These are phyloP conservation scores for Carassius gibelio DNA, from an alignment of 2,113 vertebrate species.

Conservation along the genomic window DNA sequence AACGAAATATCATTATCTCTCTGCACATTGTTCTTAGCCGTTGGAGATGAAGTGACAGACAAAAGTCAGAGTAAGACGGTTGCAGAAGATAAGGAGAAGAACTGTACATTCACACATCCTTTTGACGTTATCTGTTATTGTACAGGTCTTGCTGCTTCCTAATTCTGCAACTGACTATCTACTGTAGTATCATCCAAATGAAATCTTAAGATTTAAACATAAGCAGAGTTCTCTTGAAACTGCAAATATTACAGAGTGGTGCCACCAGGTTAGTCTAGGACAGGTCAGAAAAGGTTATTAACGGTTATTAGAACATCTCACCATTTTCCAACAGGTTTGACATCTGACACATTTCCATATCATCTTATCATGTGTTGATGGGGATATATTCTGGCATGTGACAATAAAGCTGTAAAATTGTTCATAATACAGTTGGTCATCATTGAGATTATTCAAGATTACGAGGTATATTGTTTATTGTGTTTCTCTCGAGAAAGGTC, in stretches of 20 bases:
- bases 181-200: not conserved
- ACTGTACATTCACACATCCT: not conserved
- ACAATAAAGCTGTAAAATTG: not conserved
- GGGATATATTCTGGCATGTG: not conserved
- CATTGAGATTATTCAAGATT: no score
- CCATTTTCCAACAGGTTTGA: slow-evolving; percentile 36
- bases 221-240: not conserved
- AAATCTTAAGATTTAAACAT: not conserved
- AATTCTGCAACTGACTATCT: not conserved
- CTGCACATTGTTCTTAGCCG: slow-evolving; percentile 40
- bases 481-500: not conserved
- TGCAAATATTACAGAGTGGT: no score
- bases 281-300: not conserved
- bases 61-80: slow-evolving; percentile 33
- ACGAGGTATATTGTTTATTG: not conserved
- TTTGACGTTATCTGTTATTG: not conserved
- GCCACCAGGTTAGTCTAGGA: not conserved
- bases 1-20: slow-evolving; percentile 51
- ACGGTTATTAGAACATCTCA: not conserved
- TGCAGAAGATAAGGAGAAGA: slow-evolving; percentile 41
- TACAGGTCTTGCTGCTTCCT: not conserved
- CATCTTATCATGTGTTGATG: not conserved
- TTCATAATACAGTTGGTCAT: not conserved
- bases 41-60: slow-evolving; percentile 32
- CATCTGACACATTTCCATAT: slow-evolving; percentile 10